A percentile compares a stretch with the other conserved stretches of the same genome.
These are phyloP conservation scores for Nymphalis io DNA, from an alignment of 1,140 invertebrate genomes.

Conservation along the genomic window DNA sequence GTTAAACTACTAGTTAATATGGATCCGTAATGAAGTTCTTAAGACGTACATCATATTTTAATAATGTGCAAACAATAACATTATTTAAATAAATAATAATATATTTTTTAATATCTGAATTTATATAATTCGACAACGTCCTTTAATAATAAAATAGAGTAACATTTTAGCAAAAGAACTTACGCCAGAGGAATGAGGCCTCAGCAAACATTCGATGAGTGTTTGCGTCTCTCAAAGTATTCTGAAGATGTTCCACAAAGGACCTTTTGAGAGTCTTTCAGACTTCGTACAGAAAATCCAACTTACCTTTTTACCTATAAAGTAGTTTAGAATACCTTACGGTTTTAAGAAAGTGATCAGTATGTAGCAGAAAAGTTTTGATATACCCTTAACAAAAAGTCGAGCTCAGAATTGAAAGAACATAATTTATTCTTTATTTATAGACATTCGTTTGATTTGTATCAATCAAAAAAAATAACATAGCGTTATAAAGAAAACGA, in stretches of 20 bases:
- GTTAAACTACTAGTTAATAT: too few species aligned
- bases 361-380: conserved; percentile 19
- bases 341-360: conserved; percentile 32
- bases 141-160: conserved; percentile 10
- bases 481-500: too few species aligned
- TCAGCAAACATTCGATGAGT: conserved; percentile 33
- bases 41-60: too few species aligned
- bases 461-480: too few species aligned
- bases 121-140: background rate
- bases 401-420: background rate
- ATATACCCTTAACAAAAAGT: background rate
- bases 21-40: too few species aligned
- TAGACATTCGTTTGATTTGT: background rate
- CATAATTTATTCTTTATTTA: background rate
- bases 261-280: conserved; percentile 39
- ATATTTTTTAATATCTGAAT: too few species aligned
- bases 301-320: conserved; percentile 42
- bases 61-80: too few species aligned
- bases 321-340: conserved; percentile 35
- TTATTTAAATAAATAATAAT: too few species aligned
- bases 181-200: conserved; percentile 12
- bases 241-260: conserved; percentile 41
- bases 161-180: conserved; percentile 9
- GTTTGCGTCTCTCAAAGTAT: conserved; percentile 39
- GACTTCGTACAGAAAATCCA: conserved; percentile 33